A percentile compares a stretch with the other conserved stretches of the same genome.
Evolutionary conservation across 2,113 vertebrate species (phyloP).

Genomic region (Pygoscelis antarcticus): DNA sequence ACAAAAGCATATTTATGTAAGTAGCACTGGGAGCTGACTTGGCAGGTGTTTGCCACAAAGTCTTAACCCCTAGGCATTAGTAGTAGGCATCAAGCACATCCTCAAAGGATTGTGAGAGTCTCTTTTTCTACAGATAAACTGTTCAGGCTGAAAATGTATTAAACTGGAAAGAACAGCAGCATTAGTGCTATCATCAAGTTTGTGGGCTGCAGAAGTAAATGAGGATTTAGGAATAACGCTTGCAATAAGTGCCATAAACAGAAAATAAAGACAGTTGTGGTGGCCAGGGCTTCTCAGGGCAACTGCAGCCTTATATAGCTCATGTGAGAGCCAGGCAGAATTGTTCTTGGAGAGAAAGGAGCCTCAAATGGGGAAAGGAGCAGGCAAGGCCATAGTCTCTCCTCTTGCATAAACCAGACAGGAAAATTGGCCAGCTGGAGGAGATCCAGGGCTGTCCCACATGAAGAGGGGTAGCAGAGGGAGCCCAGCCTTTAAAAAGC

Average conservation of each 20-base stretch:
- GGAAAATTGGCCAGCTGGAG: not conserved
- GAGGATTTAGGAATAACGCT: not conserved
- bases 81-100: not conserved
- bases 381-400: not conserved
- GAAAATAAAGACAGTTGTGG: not conserved
- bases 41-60: conserved; percentile 25
- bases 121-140: not conserved
- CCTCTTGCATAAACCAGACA: not conserved
- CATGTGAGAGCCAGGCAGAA: not conserved
- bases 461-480: not conserved
- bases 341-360: not conserved
- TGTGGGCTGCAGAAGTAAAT: not conserved
- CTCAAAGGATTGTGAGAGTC: not conserved
- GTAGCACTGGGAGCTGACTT: conserved; percentile 42
- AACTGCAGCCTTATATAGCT: not conserved
- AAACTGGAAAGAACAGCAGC: not conserved
- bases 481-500: not conserved
- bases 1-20: conserved; percentile 59
- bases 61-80: conserved; percentile 37
- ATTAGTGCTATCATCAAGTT: not conserved
- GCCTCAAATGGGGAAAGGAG: not conserved
- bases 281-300: not conserved
- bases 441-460: not conserved
- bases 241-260: not conserved
- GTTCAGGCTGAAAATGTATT: conserved; percentile 10